These are phyloP conservation scores for Furcifer pardalis DNA, from an alignment of 2,797 vertebrate genomes.

Conservation along the genomic window DNA sequence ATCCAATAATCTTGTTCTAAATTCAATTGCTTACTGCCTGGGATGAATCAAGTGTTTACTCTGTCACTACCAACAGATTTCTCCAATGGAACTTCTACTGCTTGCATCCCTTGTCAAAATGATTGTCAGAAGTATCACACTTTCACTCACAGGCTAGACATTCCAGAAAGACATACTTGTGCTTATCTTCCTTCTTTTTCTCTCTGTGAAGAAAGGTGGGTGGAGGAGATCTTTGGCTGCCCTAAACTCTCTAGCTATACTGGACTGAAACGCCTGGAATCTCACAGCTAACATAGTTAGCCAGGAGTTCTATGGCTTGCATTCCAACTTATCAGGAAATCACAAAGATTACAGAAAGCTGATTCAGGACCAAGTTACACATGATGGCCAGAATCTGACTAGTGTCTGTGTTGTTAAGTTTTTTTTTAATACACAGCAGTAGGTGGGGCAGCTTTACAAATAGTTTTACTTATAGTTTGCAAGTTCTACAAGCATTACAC, in stretches of 20 bases:
- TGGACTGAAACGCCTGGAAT: neutral
- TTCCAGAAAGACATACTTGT: neutral
- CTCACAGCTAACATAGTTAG: neutral
- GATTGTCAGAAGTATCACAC: neutral
- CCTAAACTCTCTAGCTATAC: neutral
- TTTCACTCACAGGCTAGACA: neutral
- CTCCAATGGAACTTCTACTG: neutral
- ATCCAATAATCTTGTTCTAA: conserved; percentile 6
- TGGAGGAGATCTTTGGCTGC: too few relatives aligned
- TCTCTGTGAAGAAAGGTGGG: neutral
- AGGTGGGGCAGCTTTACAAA: too few relatives aligned
- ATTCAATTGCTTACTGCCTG: conserved; percentile 1
- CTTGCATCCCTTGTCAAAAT: neutral
- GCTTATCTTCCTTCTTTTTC: neutral
- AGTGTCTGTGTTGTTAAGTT: too few relatives aligned
- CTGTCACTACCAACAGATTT: neutral
- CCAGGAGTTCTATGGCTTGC: too few relatives aligned
- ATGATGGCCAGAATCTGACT: too few relatives aligned
- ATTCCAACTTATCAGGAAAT: too few relatives aligned
- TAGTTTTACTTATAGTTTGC: too few relatives aligned
- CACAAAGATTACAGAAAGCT: too few relatives aligned
- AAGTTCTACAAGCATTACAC: too few relatives aligned
- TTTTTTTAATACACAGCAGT: too few relatives aligned
- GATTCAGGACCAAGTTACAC: too few relatives aligned
- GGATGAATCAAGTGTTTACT: neutral